phyloP scores from a whole-genome alignment of 1,140 invertebrate genomes.

The Procambarus virginalis region DNA sequence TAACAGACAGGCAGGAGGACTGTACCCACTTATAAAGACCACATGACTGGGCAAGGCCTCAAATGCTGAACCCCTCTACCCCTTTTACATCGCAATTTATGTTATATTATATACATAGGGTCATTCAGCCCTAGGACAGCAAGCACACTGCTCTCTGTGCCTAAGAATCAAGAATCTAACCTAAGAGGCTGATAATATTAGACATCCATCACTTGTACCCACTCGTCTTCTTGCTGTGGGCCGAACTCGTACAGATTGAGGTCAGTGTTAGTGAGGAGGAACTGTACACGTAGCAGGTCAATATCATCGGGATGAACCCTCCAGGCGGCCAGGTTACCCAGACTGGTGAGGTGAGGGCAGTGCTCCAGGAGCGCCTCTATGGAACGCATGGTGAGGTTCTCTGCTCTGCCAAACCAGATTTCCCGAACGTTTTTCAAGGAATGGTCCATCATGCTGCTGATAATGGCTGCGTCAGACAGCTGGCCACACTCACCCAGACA shows the following conservation, averaged over 20 bases:
- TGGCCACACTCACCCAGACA: slow-evolving; percentile 41
- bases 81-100: too few relatives aligned
- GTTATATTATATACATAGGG: too few relatives aligned
- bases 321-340: slow-evolving; percentile 58
- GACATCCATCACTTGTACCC: slow-evolving; percentile 29
- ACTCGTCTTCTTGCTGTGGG: slow-evolving; percentile 31
- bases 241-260: slow-evolving; percentile 44
- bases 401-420: slow-evolving; percentile 45
- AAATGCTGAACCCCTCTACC: too few relatives aligned
- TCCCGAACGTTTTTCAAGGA: slow-evolving; percentile 27
- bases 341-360: slow-evolving; percentile 39
- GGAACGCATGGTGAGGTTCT: slow-evolving; percentile 27
- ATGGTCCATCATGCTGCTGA: slow-evolving; percentile 12
- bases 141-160: too few relatives aligned
- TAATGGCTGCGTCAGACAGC: slow-evolving; percentile 26
- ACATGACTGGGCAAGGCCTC: too few relatives aligned
- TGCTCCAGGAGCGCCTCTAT: slow-evolving; percentile 42
- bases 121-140: too few relatives aligned
- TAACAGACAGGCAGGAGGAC: too few relatives aligned
- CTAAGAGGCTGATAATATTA: not conserved
- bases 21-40: too few relatives aligned
- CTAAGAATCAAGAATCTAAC: too few relatives aligned
- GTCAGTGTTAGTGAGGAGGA: slow-evolving; percentile 38
- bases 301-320: slow-evolving; percentile 39
- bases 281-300: slow-evolving; percentile 42